Conservation (phyloP, 1,140 invertebrate species). For the Drosophila pruinosa region DNA sequence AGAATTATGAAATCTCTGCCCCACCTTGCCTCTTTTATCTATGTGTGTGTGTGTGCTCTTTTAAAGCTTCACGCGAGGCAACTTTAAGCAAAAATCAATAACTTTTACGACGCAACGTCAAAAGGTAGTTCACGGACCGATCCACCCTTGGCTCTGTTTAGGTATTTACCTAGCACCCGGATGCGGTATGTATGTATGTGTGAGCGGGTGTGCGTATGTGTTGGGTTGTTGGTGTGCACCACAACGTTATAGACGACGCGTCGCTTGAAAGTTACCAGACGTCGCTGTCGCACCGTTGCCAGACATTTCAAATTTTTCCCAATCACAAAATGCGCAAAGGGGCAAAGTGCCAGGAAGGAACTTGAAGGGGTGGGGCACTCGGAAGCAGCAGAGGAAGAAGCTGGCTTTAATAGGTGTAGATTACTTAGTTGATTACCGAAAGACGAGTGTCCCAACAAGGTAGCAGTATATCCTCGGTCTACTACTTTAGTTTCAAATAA, state of each 20-base stretch:
- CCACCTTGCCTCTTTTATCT: neutral
- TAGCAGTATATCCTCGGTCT: neutral
- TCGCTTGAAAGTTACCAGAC: constrained; percentile 26
- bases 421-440: constrained; percentile 40
- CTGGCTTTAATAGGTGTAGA: constrained; percentile 20
- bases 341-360: neutral
- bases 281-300: constrained; percentile 16
- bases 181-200: constrained; percentile 42
- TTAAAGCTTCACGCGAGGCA: constrained; percentile 38
- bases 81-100: constrained; percentile 61
- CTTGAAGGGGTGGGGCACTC: neutral
- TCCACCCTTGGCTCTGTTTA: constrained; percentile 49
- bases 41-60: neutral
- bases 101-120: constrained; percentile 38
- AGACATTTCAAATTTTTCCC: constrained; percentile 23
- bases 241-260: constrained; percentile 31
- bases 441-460: neutral
- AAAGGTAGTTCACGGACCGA: constrained; percentile 27
- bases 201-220: constrained; percentile 10
- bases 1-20: constrained; percentile 26
- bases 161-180: constrained; percentile 50
- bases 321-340: constrained; percentile 13
- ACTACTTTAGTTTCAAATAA: neutral
- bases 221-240: neutral
- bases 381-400: neutral